Conservation (phyloP, 2,797 vertebrate genomes). For the Alfaro cultratus region DNA sequence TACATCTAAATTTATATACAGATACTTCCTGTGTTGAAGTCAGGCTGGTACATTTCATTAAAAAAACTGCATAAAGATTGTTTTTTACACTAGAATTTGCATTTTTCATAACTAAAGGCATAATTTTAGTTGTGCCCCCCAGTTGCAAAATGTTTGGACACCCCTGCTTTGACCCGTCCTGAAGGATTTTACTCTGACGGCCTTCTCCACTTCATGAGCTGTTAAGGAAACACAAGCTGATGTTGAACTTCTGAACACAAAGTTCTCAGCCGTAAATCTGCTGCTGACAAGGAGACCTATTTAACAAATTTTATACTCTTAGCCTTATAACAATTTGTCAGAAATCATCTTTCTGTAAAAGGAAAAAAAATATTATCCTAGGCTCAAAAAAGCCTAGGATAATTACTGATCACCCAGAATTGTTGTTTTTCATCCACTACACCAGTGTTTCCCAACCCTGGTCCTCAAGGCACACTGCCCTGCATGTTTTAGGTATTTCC, state of each 20-base stretch:
- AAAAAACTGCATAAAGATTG: too few species aligned
- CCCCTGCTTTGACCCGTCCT: constrained; percentile 8
- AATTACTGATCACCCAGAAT: constrained; percentile 2
- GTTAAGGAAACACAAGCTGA: constrained; percentile 9
- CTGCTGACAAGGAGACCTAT: constrained; percentile 33
- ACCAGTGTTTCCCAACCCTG: too few species aligned
- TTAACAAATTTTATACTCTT: constrained; percentile 13
- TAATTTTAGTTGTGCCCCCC: too few species aligned
- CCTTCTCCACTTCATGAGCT: constrained; percentile 14
- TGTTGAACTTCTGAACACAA: background rate
- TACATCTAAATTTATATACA: too few species aligned
- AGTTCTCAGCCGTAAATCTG: constrained; percentile 24
- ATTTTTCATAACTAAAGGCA: too few species aligned
- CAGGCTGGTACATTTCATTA: too few species aligned
- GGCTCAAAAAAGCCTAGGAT: background rate
- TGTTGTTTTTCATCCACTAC: constrained; percentile 1
- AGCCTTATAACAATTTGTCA: background rate
- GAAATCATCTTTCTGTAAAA: background rate
- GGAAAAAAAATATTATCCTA: background rate
- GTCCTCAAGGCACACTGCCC: too few species aligned
- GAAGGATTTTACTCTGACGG: background rate
- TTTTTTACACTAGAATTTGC: too few species aligned
- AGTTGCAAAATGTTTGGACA: too few species aligned
- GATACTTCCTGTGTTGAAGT: too few species aligned
- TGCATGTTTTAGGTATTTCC: too few species aligned